Evolutionary conservation across 2,888 invertebrate species (phyloP).

Genomic region (Hydroisotoma schaefferi): DNA sequence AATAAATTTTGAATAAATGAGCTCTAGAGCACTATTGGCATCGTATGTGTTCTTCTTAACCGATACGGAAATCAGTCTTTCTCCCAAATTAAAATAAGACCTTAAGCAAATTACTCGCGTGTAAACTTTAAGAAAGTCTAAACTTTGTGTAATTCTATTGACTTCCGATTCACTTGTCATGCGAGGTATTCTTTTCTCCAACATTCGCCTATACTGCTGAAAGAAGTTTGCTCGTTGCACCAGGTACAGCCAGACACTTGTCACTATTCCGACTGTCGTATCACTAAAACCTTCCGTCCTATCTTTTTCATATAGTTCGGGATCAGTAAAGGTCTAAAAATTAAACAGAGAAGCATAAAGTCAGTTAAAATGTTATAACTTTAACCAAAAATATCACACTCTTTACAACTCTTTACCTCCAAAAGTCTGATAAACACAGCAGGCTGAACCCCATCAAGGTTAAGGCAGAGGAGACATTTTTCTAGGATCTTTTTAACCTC

Average conservation of each 20-base stretch:
- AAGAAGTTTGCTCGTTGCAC: slow-evolving; percentile 28
- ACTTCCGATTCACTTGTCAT: slow-evolving; percentile 14
- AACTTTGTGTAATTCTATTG: slow-evolving; percentile 17
- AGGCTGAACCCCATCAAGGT: slow-evolving; percentile 3
- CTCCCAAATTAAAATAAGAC: background rate
- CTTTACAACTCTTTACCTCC: slow-evolving; percentile 39
- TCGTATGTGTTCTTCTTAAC: background rate
- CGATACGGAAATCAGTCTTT: background rate
- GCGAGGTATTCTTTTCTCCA: slow-evolving; percentile 18
- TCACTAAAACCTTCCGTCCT: background rate
- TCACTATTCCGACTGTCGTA: slow-evolving; percentile 9
- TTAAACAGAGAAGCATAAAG: slow-evolving; percentile 7
- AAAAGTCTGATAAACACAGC: slow-evolving; percentile 34
- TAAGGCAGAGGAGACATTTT: slow-evolving; percentile 21
- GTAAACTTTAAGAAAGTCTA: slow-evolving; percentile 16
- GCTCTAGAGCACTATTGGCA: background rate
- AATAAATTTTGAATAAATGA: slow-evolving; percentile 8
- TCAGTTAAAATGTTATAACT: background rate
- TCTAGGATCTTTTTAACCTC: slow-evolving; percentile 19
- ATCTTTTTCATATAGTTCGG: background rate
- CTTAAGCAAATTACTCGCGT: background rate
- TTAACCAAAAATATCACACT: background rate
- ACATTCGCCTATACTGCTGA: slow-evolving; percentile 24
- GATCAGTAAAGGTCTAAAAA: slow-evolving; percentile 4
- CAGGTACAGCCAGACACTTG: slow-evolving; percentile 26